These are phyloP conservation scores for Cryptosula pallasiana DNA, from an alignment of 2,888 invertebrate species.

Conservation along the genomic window DNA sequence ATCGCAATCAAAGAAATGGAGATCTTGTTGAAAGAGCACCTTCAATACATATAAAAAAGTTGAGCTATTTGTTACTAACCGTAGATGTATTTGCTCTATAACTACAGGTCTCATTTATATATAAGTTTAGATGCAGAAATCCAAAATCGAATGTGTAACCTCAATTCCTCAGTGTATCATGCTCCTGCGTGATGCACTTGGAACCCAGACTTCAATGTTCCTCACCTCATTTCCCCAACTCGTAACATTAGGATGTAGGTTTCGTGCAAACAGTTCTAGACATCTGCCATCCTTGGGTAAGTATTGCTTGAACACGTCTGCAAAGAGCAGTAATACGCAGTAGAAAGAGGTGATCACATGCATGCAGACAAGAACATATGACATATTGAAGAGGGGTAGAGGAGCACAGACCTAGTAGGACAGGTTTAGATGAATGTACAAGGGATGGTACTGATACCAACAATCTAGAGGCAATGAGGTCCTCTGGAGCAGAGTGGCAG, in stretches of 20 bases:
- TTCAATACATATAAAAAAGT: too few relatives aligned
- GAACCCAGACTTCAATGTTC: not conserved
- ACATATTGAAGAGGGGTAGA: too few relatives aligned
- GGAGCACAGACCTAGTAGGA: conserved; percentile 64
- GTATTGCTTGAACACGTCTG: conserved; percentile 62
- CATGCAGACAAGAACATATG: too few relatives aligned
- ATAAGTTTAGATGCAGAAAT: too few relatives aligned
- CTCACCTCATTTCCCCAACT: conserved; percentile 79
- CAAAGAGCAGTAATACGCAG: too few relatives aligned
- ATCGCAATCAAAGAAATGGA: not conserved
- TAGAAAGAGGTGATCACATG: too few relatives aligned
- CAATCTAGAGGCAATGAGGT: conserved; percentile 57
- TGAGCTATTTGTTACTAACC: too few relatives aligned
- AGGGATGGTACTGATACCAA: conserved; percentile 82
- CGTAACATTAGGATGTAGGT: conserved; percentile 75
- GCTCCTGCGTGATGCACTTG: not conserved
- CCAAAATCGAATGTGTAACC: too few relatives aligned
- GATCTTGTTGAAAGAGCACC: not conserved
- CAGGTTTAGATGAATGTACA: conserved; percentile 92
- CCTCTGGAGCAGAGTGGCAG: conserved; percentile 28
- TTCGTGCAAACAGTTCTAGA: conserved; percentile 86
- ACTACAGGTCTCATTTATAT: too few relatives aligned
- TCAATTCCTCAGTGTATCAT: too few relatives aligned
- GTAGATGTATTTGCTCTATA: too few relatives aligned
- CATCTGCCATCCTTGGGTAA: conserved; percentile 61